Evolutionary conservation across 2,888 invertebrate genomes (phyloP), one percentile per base, ranked within the genome.

Genomic region (Liodrosophila aerea): DNA sequence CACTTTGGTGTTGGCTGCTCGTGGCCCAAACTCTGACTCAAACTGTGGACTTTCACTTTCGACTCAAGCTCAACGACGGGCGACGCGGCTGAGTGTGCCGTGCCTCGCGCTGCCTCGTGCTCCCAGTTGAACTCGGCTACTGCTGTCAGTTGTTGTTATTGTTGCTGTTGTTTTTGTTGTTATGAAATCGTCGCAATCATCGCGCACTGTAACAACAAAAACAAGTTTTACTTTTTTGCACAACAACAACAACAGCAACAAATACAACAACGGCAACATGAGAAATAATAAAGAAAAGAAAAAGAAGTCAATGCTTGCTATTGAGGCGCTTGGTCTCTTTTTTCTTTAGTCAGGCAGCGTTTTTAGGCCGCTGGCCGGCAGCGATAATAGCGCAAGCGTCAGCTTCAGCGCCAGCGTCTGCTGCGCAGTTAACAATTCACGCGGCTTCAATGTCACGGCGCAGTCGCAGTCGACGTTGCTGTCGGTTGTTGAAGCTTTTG

Each of bases 361-460:
- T 77, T 80, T 76, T 80, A 74, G 75, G 80, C 73, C 82, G 80
- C 73, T 77, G 73, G 50, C 73, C 69, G 77, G 50, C 50, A 41
- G 9, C 36, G 12, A 12, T 40, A 18, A 33, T 45, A 33, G 44
- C 56, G 44, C 22, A 34, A 13, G 27, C 51, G 39, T 34, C 50
- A 58, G 34, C 47, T 51, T 51, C 68, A 50, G 51, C 53, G 31
- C 8, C 52, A 27, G 7, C 56, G 41, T 60, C n/a, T n/a, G n/a
- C n/a, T n/a, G n/a, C n/a, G n/a, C n/a, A n/a, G n/a, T n/a, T n/a
- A n/a, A n/a, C n/a, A 12, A n/a, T 30, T 15, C 49, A 56, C 37
- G 44, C 40, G 43, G 51, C 71, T 82, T 85, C 85, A 85, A 85
- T 83, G 85, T 86, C 85, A 86, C 65, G 83, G 59, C 63, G 56